A percentile compares a stretch with the other conserved stretches of the same genome.
Evolutionary conservation across 2,888 invertebrate species (phyloP).

Genomic region (Microdon myrmicae): DNA sequence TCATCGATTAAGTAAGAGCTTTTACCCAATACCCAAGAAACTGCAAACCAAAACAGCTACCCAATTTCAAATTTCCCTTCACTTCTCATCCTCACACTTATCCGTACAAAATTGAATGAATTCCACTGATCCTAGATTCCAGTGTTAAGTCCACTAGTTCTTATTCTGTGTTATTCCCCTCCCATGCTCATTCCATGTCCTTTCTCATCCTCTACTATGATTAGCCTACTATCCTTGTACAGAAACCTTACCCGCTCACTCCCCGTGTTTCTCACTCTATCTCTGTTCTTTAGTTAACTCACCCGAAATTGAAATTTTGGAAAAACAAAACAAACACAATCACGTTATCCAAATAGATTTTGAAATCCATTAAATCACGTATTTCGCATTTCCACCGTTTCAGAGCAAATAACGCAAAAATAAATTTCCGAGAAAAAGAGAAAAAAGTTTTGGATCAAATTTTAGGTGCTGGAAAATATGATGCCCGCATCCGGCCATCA

Average conservation of each 20-base stretch:
- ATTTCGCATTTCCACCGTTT: slow-evolving; percentile 56
- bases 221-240: slow-evolving; percentile 6
- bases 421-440: slow-evolving; percentile 93
- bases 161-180: no score
- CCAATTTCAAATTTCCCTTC: background rate
- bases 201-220: background rate
- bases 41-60: slow-evolving; percentile 6
- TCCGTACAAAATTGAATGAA: no score
- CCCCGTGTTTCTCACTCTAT: slow-evolving; percentile 14
- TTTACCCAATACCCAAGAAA: slow-evolving; percentile 13
- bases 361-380: slow-evolving; percentile 52
- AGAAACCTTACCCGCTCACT: background rate
- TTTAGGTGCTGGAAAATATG: slow-evolving; percentile 89
- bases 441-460: slow-evolving; percentile 94
- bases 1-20: slow-evolving; percentile 46
- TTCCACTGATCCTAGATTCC: no score
- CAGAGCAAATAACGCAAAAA: slow-evolving; percentile 83
- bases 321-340: no score
- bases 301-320: slow-evolving; percentile 39
- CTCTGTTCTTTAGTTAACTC: no score
- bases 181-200: no score
- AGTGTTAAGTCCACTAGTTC: no score
- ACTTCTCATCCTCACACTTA: background rate
- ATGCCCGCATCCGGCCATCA: slow-evolving; percentile 91
- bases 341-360: slow-evolving; percentile 41